These are phyloP conservation scores for Stenotaenia linearis DNA, from an alignment of 2,888 invertebrate genomes.

Conservation along the genomic window DNA sequence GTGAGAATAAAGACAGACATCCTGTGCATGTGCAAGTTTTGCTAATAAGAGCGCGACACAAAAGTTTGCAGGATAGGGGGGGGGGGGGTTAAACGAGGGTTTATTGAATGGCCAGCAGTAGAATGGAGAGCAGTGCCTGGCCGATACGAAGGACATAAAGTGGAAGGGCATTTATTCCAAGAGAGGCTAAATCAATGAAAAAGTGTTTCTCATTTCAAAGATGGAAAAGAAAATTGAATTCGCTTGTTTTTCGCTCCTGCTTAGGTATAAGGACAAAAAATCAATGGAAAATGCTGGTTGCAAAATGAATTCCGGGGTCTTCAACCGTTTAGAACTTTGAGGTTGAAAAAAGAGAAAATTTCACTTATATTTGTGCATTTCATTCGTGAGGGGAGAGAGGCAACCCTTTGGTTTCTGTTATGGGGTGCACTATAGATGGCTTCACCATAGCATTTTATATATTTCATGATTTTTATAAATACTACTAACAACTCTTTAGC, in stretches of 20 bases:
- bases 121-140: background rate
- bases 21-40: slow-evolving; percentile 12
- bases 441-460: no score
- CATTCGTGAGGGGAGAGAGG: no score
- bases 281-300: background rate
- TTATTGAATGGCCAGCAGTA: background rate
- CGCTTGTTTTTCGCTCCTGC: slow-evolving; percentile 3
- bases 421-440: no score
- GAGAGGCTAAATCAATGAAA: background rate
- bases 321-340: slow-evolving; percentile 7
- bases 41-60: background rate
- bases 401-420: no score
- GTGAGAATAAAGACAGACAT: slow-evolving; percentile 26
- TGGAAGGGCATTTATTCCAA: background rate
- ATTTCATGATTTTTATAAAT: no score
- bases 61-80: background rate
- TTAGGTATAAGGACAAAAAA: background rate
- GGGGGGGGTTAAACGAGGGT: no score
- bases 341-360: background rate
- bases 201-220: slow-evolving; percentile 19
- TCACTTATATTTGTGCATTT: no score
- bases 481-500: no score
- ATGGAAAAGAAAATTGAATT: slow-evolving; percentile 19
- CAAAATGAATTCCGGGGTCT: background rate
- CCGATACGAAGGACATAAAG: background rate